Base-by-base conservation (phyloP, 2,113 vertebrate species). In the Chionodraco myersi region DNA sequence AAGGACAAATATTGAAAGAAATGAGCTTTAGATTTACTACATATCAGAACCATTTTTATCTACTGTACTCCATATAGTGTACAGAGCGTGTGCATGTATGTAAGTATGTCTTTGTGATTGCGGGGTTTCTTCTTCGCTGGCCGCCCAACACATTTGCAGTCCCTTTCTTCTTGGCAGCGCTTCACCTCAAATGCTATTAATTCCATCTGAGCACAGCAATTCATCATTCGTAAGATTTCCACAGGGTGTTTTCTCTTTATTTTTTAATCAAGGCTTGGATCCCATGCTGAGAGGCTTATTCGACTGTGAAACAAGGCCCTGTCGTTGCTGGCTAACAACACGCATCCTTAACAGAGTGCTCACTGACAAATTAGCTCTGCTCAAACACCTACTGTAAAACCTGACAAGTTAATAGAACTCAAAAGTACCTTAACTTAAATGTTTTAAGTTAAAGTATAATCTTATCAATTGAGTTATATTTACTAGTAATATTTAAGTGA, bases 231-330 rank as follows among this genome's bases (percentile, higher is more conserved):
- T 54, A 57, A 72, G 71, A 86, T 91, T 86, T 88, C 83, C 66
- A 82, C 59, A 10, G 79, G 78, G 65, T 58, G 69, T 85, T 86
- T 90, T 87, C 13, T 51, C 84, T 82, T 82, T 48, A 52, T 68
- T 90, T 89, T 91, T 89, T 86, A 92, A 91, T 93, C 85, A 89
- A 75, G 60, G 77, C 1, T 66, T 81, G 79, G 85, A 86, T 92
- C 83, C 76, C 73, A 49, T 69, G 66, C 80, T 67, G 85, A 77
- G 79, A 83, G 67, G 76, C 45, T 85, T 70, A 79, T 83, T 91
- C 79, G 70, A 62, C 84, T 72, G 82, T 88, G 84, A 89, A 91
- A 90, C 91, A 84, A 90, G 80, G 52, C 71, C 76, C 74, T 66
- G 85, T 81, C 79, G 47, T 84, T 63, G 64, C 79, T 2, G 30